Evolutionary conservation across 2,113 vertebrate species (phyloP), one percentile per base, ranked within the genome.

Genomic region (Lepus europaeus): DNA sequence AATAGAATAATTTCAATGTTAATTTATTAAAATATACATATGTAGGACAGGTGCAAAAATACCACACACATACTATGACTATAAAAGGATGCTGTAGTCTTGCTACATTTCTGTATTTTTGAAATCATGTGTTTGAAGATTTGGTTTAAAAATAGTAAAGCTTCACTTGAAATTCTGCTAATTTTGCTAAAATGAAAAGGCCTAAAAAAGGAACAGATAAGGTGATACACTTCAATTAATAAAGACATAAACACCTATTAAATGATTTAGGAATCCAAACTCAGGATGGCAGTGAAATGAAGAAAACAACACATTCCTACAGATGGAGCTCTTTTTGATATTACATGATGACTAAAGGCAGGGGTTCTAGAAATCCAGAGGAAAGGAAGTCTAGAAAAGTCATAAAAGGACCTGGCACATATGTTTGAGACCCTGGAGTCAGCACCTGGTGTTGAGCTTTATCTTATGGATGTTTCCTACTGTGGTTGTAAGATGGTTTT

Each of bases 1-100:
- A 93, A 83, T 16, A 69, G 74, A 23, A 39, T 79, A 92, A 93
- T 93, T 96, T 92, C 64, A 86, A 61, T 14, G 85, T 7, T 39
- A 74, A 85, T 90, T 93, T 95, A 69, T 79, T 92, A 93, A 92
- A 92, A 90, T 94, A 94, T 64, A 16, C 56, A 76, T 78, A 82
- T 88, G 69, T 82, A 86, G 29, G 80, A 88, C 31, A 92, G 33
- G 29, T 63, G 45, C 39, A 86, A 95, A 95, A 96, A 93, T 85
- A 90, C 7, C 39, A 90, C 19, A 68, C 8, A 88, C 14, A 83
- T 22, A 45, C 39, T 45, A 45, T 76, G n/a, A 90, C 22, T 93
- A 81, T 61, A 78, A 95, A 94, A 87, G 5, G 19, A 85, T 82
- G 36, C 31, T 86, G 17, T 25, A 51, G 0, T 81, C 11, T 74